Conservation (phyloP, 2,888 invertebrate species). For the Julus scandinavius region DNA sequence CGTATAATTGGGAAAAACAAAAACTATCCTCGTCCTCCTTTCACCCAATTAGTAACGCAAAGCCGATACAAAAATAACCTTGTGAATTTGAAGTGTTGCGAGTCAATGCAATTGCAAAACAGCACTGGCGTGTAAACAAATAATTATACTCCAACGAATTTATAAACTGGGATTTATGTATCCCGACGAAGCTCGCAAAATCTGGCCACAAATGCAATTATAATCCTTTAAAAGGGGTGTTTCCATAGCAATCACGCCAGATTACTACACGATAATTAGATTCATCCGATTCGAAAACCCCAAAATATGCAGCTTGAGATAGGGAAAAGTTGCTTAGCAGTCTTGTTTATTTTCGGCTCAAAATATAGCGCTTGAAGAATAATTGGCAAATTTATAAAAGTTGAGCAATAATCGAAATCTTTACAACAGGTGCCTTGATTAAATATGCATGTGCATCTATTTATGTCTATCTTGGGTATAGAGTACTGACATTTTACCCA, state of each 20-base stretch:
- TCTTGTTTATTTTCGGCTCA: conserved; percentile 7
- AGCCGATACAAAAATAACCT: conserved; percentile 5
- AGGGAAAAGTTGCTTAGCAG: conserved; percentile 10
- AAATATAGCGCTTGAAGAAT: background rate
- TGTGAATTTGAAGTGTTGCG: conserved; percentile 32
- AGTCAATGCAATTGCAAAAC: conserved; percentile 29
- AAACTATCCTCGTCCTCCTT: background rate
- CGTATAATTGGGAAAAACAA: conserved; percentile 29
- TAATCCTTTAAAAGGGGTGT: conserved; percentile 37
- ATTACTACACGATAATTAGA: conserved; percentile 14
- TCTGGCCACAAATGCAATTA: conserved; percentile 31
- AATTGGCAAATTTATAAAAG: conserved; percentile 1
- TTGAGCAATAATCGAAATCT: background rate
- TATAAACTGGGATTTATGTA: conserved; percentile 9
- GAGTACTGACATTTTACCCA: too few species aligned
- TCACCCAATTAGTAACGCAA: conserved; percentile 9
- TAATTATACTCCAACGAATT: conserved; percentile 16
- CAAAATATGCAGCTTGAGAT: background rate
- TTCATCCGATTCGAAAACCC: background rate
- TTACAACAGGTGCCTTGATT: background rate
- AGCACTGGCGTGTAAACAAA: conserved; percentile 35
- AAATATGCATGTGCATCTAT: too few species aligned
- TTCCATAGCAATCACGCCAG: conserved; percentile 21
- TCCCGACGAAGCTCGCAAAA: conserved; percentile 28
- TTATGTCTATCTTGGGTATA: too few species aligned